These are phyloP conservation scores for Bothrops jararaca DNA, from an alignment of 2,113 vertebrate species.

Conservation along the genomic window DNA sequence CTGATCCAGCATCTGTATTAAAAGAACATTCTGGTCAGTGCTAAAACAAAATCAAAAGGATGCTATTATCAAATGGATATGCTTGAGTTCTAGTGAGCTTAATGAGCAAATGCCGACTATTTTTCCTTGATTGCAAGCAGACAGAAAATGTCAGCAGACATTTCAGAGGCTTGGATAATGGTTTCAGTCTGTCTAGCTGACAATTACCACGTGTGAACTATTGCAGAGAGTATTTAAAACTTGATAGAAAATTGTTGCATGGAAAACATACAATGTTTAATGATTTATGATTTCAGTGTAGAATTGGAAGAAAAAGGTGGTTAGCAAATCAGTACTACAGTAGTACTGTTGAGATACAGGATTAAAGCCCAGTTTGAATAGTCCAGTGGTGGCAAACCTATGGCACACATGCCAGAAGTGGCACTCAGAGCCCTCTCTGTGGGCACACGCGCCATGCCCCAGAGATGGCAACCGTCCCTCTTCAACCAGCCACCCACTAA, in stretches of 20 bases:
- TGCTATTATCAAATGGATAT: constrained; percentile 28
- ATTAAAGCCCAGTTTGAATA: neutral
- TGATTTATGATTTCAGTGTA: neutral
- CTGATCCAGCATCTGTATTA: neutral
- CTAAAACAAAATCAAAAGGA: constrained; percentile 3
- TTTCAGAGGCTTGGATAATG: constrained; percentile 14
- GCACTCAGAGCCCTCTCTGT: no score
- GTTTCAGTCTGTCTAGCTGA: constrained; percentile 19
- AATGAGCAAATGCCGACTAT: constrained; percentile 32
- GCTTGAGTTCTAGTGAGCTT: constrained; percentile 25
- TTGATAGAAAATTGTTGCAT: neutral
- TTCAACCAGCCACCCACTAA: no score
- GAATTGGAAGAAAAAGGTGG: neutral
- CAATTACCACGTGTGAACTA: neutral
- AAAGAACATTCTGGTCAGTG: constrained; percentile 4
- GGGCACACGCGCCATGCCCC: no score
- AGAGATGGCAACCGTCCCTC: no score
- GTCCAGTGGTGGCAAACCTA: no score
- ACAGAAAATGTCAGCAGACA: constrained; percentile 41
- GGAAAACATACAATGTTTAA: neutral
- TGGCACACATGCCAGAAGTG: no score
- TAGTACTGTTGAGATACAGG: neutral
- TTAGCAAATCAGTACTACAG: neutral
- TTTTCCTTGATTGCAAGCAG: constrained; percentile 16
- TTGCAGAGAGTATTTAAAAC: constrained; percentile 30